Conservation (phyloP, 2,113 vertebrate species). For the Cardinalis cardinalis region DNA sequence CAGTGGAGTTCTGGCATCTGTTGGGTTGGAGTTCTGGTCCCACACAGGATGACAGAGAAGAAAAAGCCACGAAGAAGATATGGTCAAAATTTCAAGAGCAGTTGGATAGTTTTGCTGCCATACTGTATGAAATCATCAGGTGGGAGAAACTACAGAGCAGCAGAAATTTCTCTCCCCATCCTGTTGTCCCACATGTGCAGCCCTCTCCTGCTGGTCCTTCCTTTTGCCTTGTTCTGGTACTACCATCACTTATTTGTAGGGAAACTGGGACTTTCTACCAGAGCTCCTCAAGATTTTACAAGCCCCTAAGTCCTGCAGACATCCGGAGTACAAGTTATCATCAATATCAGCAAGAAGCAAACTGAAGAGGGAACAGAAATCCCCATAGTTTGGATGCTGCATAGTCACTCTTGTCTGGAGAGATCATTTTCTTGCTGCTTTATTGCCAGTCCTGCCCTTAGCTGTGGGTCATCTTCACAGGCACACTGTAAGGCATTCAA, state of each 20-base stretch:
- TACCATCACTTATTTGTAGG: background rate
- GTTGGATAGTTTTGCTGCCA: background rate
- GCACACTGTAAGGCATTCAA: background rate
- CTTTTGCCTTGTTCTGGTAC: background rate
- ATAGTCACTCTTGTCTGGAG: background rate
- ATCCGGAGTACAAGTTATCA: background rate
- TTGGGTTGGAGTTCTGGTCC: background rate
- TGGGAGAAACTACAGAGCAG: background rate
- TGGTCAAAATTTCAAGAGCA: background rate
- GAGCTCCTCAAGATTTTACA: background rate
- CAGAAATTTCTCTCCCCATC: background rate
- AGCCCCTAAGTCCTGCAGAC: background rate
- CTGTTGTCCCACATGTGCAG: rapidly evolving
- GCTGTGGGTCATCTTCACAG: background rate
- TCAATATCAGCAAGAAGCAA: background rate
- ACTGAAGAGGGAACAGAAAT: background rate
- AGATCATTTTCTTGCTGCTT: background rate
- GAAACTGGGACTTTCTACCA: background rate
- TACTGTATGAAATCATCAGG: background rate
- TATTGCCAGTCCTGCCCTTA: background rate
- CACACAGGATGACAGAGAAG: background rate
- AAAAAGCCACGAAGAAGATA: background rate
- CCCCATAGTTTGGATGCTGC: background rate
- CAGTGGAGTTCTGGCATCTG: background rate
- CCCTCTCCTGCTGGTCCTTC: background rate